Evolutionary conservation across 2,797 vertebrate species (phyloP).

Genomic region (Scarus forsteni): DNA sequence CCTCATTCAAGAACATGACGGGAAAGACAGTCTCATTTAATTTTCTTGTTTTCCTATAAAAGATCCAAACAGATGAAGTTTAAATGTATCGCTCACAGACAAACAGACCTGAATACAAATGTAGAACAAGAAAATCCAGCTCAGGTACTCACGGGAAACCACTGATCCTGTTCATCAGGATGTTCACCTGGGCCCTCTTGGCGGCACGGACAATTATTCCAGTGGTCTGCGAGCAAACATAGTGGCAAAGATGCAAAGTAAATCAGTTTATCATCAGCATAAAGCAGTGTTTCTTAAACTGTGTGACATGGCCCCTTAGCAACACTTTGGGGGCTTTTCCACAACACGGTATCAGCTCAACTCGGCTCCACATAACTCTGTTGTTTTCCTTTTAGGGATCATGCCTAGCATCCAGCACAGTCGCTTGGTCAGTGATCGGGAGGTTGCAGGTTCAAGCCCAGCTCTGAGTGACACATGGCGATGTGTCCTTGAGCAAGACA

Average conservation of each 20-base stretch:
- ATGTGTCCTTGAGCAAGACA: no score
- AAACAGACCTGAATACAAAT: not conserved
- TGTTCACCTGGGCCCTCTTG: constrained; percentile 86
- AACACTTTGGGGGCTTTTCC: no score
- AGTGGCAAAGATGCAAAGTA: not conserved
- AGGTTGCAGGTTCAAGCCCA: no score
- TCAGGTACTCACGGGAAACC: constrained; percentile 79
- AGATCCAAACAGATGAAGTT: constrained; percentile 4
- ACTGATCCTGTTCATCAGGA: constrained; percentile 59
- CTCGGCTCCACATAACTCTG: no score
- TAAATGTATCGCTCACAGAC: not conserved
- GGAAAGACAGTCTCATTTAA: constrained; percentile 81
- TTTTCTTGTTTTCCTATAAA: constrained; percentile 65
- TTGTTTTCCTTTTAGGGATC: no score
- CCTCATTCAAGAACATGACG: constrained; percentile 86
- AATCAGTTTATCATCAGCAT: not conserved
- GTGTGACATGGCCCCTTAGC: no score
- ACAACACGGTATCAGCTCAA: no score
- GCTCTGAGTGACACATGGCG: no score
- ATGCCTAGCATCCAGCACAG: no score
- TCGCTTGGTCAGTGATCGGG: no score
- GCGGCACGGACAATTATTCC: constrained; percentile 84
- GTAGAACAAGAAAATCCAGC: not conserved
- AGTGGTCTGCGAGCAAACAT: constrained; percentile 74
- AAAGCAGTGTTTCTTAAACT: no score